Evolutionary conservation across 2,797 vertebrate genomes (phyloP), one percentile per base, ranked within the genome.

Genomic region (Glossophaga mutica): DNA sequence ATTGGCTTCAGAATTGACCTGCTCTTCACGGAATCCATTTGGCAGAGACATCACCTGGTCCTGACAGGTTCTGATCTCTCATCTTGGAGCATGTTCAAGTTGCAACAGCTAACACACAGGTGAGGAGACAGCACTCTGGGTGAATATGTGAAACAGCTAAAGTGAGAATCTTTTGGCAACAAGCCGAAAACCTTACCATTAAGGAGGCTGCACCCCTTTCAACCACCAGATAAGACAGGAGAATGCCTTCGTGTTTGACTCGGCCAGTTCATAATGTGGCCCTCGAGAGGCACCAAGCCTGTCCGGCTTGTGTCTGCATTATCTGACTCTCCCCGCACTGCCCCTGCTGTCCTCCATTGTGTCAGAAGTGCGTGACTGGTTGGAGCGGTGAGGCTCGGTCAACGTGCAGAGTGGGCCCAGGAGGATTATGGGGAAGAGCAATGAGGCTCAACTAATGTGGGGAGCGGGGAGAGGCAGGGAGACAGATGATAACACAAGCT

Each of bases 231-330:
- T 96, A 97, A 98, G 96, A 94, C 0, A 0, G 97, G 92, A 98
- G 97, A 98, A 98, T 96, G 93, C 88, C 95, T 97, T 97, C 91
- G 87, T 94, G 98, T 98, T 96, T 98, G 97, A 98, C 97, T 98
- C 96, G 97, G 97, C 88, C 97, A 97, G 98, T 98, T 98, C 97
- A 97, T 97, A 98, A 98, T 98, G 97, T 97, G 88, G 94, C 96
- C 96, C 71, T 68, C 9, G 12, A 94, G 95, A 97, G 95, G 96
- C 96, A 98, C 96, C 94, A 68, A 96, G 82, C 94, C 96, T 97
- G 94, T 98, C 95, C 95, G 94, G 98, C 96, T 98, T 98, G 97
- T 98, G 97, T 97, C 91, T 97, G 94, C 96, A 91, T 96, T 39
- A 87, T 97, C 97, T 98, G 95, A 98, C 98, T 97, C 97, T 65